Base-by-base conservation (phyloP, 1,140 invertebrate species). In the Drosophila grimshawi region DNA sequence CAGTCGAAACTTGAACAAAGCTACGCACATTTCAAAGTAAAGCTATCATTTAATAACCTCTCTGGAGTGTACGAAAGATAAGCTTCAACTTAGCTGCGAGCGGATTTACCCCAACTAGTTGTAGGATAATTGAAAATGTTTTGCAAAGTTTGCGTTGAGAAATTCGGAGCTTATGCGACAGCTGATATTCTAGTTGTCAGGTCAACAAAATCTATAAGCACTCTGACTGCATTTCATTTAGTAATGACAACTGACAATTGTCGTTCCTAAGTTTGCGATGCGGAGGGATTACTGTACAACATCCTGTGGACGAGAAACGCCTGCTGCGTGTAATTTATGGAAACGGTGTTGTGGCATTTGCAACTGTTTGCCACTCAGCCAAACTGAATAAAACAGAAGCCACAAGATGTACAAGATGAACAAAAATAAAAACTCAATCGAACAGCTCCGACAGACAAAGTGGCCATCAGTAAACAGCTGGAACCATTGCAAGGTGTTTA, bases 201-300 rank as follows among this genome's bases (percentile, higher is more conserved):
- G 69, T 2, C 46, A 66, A 72, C 63, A 66, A 72, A 67, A 46
- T 63, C 52, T 27, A n/a, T 10, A 62, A 56, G 45, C 62, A 57
- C 19, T 55, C 56, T 73, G 70, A 61, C 53, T 68, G 46, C 55
- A 55, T 61, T 73, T 67, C 52, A 48, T 55, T 64, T 48, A 32
- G 48, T 49, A 60, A 68, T 72, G 55, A 60, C 55, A 67, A 72
- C 60, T 72, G 55, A 60, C 55, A 67, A 72, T 60, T 72, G 70
- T 45, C 70, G 67, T 46, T 55, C 68, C 27, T 5, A 52, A 68
- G 39, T 49, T 41, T 46, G 69, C 53, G 63, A 8, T 48, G 10
- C 29, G 43, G 32, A 46, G 11, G 11, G 32, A 49, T 62, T 37
- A 49, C 57, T 19, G 41, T 46, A 49, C 46, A 49, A 19, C 19